These are phyloP conservation scores for Phymorhynchus buccinoides DNA, from an alignment of 1,140 invertebrate genomes.

Conservation along the genomic window DNA sequence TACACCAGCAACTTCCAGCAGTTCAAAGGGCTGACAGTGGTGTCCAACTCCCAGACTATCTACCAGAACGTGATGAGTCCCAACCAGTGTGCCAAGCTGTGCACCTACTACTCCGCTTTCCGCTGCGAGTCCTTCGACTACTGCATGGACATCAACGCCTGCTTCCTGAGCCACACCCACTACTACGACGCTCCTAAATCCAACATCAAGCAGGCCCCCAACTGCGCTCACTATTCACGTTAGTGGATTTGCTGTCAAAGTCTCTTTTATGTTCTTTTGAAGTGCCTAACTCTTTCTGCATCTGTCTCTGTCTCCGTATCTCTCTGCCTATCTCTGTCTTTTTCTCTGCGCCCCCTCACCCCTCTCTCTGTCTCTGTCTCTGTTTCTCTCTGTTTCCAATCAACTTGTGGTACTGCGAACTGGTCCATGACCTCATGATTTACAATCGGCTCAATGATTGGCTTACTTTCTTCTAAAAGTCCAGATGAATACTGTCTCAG, in stretches of 20 bases:
- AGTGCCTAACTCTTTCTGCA: neutral
- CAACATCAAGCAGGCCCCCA: slow-evolving; percentile 50
- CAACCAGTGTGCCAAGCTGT: slow-evolving; percentile 62
- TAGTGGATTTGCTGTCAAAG: slow-evolving; percentile 39
- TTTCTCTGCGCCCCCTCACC: neutral
- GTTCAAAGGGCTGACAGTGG: slow-evolving; percentile 54
- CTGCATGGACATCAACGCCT: slow-evolving; percentile 60
- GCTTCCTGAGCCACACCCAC: slow-evolving; percentile 60
- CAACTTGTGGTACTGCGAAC: too few relatives aligned
- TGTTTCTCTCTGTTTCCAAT: neutral
- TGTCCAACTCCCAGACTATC: slow-evolving; percentile 55
- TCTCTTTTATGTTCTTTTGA: neutral
- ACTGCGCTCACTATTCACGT: slow-evolving; percentile 64
- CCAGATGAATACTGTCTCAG: too few relatives aligned
- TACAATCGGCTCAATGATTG: too few relatives aligned
- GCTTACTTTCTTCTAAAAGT: too few relatives aligned
- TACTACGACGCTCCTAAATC: slow-evolving; percentile 58
- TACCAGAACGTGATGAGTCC: slow-evolving; percentile 59
- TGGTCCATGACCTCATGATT: too few relatives aligned
- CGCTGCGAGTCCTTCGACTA: slow-evolving; percentile 66
- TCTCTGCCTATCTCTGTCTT: neutral
- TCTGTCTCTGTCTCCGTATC: neutral
- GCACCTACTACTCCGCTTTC: slow-evolving; percentile 58
- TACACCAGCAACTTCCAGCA: slow-evolving; percentile 57
- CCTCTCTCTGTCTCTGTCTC: slow-evolving; percentile 9